Evolutionary conservation across 1,140 invertebrate genomes (phyloP), one percentile per base, ranked within the genome.

Genomic region (Drosophila paulistorum): DNA sequence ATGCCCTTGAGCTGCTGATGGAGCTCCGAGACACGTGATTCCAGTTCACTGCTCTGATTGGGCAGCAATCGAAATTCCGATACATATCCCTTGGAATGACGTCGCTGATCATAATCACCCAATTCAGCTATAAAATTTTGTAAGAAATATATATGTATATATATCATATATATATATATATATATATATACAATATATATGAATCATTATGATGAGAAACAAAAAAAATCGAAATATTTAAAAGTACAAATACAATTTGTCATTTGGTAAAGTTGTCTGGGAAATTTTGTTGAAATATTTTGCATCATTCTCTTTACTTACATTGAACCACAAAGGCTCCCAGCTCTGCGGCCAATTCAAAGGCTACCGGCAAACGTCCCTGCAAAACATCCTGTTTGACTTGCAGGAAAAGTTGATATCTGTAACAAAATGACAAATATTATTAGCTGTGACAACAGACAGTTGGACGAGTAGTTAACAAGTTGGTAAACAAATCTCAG

Each of bases 1-100:
- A 94, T 94, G 48, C 94, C 94, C 70, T 94, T 94, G 81, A 81
- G 93, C 76, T 92, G 91, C 92, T 98, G 96, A 92, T 98, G 98
- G 71, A 98, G 94, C 90, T 99, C 97, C 33, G 96, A 95, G 75
- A 99, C 98, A 74, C 95, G 94, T 20, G 95, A 93, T 93, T 99
- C 98, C 77, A 99, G 93, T 87, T 98, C 97, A 41, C 97, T 95
- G 35, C 97, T 97, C 93, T 99, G 98, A 93, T 98, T 97, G 17
- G 97, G 95, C 65, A 99, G 94, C 92, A 99, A 97, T 61, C 98
- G 95, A 93, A 99, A 99, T 94, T 99, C 98, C 1, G 98, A 99
- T 33, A 99, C 96, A 91, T 99, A 99, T 20, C 97, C 97, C 10
- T 96, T 94, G 2, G 96, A 96, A 92, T 99, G 98, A 26, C 97